phyloP scores from a whole-genome alignment of 2,888 invertebrate species.

The Caenorhabditis angaria region DNA sequence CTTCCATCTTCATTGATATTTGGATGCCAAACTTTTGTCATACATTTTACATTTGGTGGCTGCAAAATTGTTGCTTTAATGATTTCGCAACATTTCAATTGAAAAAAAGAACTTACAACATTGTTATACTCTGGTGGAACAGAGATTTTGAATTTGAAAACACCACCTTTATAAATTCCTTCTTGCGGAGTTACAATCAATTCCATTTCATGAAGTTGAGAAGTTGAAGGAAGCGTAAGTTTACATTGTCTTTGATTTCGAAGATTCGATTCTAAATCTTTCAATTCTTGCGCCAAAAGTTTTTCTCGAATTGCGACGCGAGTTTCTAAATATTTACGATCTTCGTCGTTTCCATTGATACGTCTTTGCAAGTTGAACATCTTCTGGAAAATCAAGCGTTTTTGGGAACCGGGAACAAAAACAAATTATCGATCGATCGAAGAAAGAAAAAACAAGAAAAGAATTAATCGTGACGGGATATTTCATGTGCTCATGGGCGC shows the following conservation, averaged over 20 bases:
- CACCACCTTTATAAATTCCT: slow-evolving; percentile 89
- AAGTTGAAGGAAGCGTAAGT: slow-evolving; percentile 83
- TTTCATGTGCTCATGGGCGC: neutral
- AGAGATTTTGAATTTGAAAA: slow-evolving; percentile 84
- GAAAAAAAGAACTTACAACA: slow-evolving; percentile 77
- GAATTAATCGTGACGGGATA: neutral
- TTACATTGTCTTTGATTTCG: slow-evolving; percentile 83
- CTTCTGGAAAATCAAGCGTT: slow-evolving; percentile 13
- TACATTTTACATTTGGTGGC: slow-evolving; percentile 90
- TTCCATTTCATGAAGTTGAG: slow-evolving; percentile 83
- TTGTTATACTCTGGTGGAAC: slow-evolving; percentile 95
- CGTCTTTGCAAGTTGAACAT: slow-evolving; percentile 71
- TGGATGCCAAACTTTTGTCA: slow-evolving; percentile 93
- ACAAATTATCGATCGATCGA: neutral
- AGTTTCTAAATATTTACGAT: slow-evolving; percentile 63
- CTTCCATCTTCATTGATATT: slow-evolving; percentile 92
- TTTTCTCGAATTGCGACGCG: slow-evolving; percentile 67
- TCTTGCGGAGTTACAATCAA: slow-evolving; percentile 81
- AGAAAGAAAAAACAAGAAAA: neutral
- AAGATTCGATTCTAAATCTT: slow-evolving; percentile 80
- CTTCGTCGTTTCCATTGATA: slow-evolving; percentile 67
- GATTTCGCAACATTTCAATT: neutral
- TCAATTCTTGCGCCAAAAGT: slow-evolving; percentile 75
- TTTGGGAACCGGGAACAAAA: neutral
- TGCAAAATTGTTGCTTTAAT: slow-evolving; percentile 73